Percentiles rank a stretch among this genome's conserved stretches.
Evolutionary conservation across 2,888 invertebrate genomes (phyloP).

Genomic region (Hecatera dysodea): DNA sequence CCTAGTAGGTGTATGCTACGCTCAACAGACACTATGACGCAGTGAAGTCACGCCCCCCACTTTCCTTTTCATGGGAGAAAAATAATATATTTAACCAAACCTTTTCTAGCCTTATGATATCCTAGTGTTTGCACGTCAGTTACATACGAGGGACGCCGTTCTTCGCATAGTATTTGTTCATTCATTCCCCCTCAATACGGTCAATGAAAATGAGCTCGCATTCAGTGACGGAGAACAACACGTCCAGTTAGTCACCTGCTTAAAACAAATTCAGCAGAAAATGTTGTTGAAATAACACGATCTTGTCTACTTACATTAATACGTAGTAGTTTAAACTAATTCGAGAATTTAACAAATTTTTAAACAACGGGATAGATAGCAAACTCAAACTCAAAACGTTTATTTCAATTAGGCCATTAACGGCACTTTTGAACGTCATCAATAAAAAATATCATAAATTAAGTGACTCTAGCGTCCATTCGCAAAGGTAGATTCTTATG

Average conservation of each 20-base stretch:
- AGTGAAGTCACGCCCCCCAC: conserved; percentile 46
- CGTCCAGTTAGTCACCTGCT: neutral
- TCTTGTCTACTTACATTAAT: neutral
- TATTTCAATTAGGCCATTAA: too few relatives aligned
- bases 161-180: conserved; percentile 68
- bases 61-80: conserved; percentile 55
- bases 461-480: too few relatives aligned
- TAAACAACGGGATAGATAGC: neutral
- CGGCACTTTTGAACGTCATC: too few relatives aligned
- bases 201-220: conserved; percentile 47
- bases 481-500: too few relatives aligned
- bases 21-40: conserved; percentile 65
- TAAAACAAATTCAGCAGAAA: neutral
- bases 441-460: too few relatives aligned
- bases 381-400: too few relatives aligned
- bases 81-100: conserved; percentile 66
- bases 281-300: conserved; percentile 1
- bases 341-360: too few relatives aligned
- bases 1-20: conserved; percentile 63
- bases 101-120: conserved; percentile 68
- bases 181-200: conserved; percentile 54
- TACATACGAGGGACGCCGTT: conserved; percentile 83
- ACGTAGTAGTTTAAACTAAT: neutral
- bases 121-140: conserved; percentile 81
- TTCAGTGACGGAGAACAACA: conserved; percentile 18